Percentiles rank a stretch among this genome's conserved stretches.
Conservation (phyloP, 1,140 invertebrate species). For the Drosophila miranda region DNA sequence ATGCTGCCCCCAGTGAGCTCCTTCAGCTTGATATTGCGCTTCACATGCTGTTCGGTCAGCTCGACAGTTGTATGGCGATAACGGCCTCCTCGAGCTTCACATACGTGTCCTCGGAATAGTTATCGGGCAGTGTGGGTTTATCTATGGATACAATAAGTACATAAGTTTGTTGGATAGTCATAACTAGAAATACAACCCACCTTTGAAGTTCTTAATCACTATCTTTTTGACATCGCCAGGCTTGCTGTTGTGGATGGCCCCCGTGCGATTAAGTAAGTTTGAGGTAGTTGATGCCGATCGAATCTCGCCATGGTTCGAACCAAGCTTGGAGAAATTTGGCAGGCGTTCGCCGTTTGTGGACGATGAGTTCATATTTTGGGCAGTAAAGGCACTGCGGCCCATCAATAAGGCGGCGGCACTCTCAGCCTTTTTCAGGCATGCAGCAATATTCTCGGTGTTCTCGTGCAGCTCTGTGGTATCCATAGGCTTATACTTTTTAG, state of each 20-base stretch:
- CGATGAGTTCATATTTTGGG: slow-evolving; percentile 74
- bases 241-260: slow-evolving; percentile 75
- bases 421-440: slow-evolving; percentile 66
- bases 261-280: slow-evolving; percentile 78
- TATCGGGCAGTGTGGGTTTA: slow-evolving; percentile 96
- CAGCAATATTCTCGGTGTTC: slow-evolving; percentile 71
- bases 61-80: slow-evolving; percentile 95
- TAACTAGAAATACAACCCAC: slow-evolving; percentile 84
- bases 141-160: slow-evolving; percentile 83
- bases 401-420: slow-evolving; percentile 33
- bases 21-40: slow-evolving; percentile 92
- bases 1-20: slow-evolving; percentile 90
- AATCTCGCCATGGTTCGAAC: slow-evolving; percentile 63
- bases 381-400: slow-evolving; percentile 69
- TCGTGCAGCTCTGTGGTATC: slow-evolving; percentile 74
- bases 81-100: slow-evolving; percentile 96
- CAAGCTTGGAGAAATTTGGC: slow-evolving; percentile 80
- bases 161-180: no score
- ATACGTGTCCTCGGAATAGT: slow-evolving; percentile 97
- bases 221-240: slow-evolving; percentile 93
- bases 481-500: slow-evolving; percentile 79
- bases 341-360: slow-evolving; percentile 73
- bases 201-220: slow-evolving; percentile 97
- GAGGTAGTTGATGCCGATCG: slow-evolving; percentile 76
- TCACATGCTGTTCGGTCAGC: slow-evolving; percentile 94